These are phyloP conservation scores for Pica pica DNA, from an alignment of 2,113 vertebrate species.

Conservation along the genomic window DNA sequence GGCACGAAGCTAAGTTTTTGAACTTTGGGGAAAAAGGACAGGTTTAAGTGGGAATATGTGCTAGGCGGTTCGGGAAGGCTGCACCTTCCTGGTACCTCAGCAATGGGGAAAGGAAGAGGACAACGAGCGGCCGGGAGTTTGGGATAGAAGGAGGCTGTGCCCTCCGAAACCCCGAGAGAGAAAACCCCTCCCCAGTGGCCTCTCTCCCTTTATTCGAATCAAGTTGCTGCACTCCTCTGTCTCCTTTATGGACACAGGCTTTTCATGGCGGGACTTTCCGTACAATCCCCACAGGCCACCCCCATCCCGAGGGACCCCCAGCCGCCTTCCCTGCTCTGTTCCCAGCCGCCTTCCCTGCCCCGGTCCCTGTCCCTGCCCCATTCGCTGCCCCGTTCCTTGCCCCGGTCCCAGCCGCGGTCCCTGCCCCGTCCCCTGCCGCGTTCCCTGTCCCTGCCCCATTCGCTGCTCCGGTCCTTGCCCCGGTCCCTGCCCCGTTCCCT, in stretches of 20 bases:
- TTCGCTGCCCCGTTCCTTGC: too few species aligned
- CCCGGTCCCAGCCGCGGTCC: too few species aligned
- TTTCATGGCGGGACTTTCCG: background rate
- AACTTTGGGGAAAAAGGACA: background rate
- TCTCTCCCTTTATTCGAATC: too few species aligned
- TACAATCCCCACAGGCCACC: background rate
- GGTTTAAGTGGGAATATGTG: rapidly evolving
- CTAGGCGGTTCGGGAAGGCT: rapidly evolving
- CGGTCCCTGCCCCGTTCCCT: too few species aligned
- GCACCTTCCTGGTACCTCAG: background rate
- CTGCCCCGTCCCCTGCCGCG: too few species aligned
- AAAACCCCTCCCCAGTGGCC: background rate
- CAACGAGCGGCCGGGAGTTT: background rate
- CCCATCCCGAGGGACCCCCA: too few species aligned
- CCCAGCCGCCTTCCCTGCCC: too few species aligned
- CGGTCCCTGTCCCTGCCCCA: too few species aligned
- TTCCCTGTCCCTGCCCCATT: too few species aligned
- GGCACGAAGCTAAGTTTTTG: rapidly evolving
- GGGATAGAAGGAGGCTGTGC: background rate
- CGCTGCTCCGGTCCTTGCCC: background rate
- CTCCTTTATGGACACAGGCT: background rate
- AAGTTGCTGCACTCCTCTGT: background rate
- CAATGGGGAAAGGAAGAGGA: background rate
- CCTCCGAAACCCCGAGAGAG: background rate
- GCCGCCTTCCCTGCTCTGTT: too few species aligned